Evolutionary conservation across 2,888 invertebrate species (phyloP), one percentile per base, ranked within the genome.

Genomic region (Gymnocheta viridis): DNA sequence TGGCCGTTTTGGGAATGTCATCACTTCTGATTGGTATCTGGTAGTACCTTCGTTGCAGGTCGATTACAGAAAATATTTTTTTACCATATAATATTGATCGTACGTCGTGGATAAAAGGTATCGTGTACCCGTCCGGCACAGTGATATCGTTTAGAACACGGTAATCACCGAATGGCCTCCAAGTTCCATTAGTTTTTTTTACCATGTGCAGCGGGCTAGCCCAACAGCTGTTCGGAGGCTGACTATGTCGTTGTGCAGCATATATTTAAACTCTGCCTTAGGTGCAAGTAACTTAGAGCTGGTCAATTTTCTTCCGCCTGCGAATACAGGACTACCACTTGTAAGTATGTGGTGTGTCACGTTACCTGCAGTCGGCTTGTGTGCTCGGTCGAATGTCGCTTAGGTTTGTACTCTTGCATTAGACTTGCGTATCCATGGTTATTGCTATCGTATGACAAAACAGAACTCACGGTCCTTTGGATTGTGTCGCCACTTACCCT

Each of bases 21-120:
- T n/a, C n/a, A n/a, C 85, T 29, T 0, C 78, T 82, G 4, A 91
- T 85, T 0, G 89, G 89, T 10, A 91, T 89, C 35, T 90, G 89
- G 32, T 89, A 87, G 72, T 88, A 91, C 0, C 89, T 89, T 24
- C 82, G 70, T 4, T 74, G 66, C n/a, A 90, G 79, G 80, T 90
- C 88, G 29, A 83, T 47, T 17, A 69, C 58, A 0, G 70, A 66
- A 64, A 82, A 74, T 22, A 80, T 19, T 10, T 19, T 44, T 38
- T 70, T 70, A 10, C 60, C 51, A 60, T 58, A 44, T 24, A 9
- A 4, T 9, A 74, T 47, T 1, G 44, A 27, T 17, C 56, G 47
- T 0, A 83, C 56, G 14, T 83, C 17, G n/a, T 66, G 79, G 0
- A 72, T 73, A n/a, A 67, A 58, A 2, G 77, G 60, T 10, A 80